Conservation (phyloP, 2,113 vertebrate genomes). For the Pluvianellus socialis region DNA sequence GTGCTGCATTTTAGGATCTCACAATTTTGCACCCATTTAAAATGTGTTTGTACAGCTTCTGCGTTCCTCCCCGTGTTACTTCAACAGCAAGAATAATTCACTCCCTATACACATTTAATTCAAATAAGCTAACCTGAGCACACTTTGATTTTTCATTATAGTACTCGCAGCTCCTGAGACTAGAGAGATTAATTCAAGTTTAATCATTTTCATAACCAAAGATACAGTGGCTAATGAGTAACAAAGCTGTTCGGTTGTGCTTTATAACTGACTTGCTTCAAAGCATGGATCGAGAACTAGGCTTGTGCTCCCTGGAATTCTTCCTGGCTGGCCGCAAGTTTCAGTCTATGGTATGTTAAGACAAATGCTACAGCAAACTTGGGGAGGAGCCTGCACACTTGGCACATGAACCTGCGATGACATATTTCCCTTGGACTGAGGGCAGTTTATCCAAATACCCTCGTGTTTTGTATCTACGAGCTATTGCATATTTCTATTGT, state of each 20-base stretch:
- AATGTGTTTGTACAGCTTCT: background rate
- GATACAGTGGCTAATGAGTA: background rate
- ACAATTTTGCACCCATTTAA: background rate
- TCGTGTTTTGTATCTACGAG: background rate
- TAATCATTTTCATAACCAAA: slow-evolving; percentile 4
- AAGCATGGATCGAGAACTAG: background rate
- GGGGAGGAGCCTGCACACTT: slow-evolving; percentile 52
- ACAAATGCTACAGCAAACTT: slow-evolving; percentile 23
- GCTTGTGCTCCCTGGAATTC: background rate
- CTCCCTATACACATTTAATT: background rate
- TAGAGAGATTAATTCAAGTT: background rate
- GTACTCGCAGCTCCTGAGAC: background rate
- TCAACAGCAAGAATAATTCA: background rate
- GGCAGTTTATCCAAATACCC: slow-evolving; percentile 13
- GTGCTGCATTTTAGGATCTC: background rate
- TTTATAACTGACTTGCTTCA: background rate
- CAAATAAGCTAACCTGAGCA: background rate
- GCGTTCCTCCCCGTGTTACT: background rate
- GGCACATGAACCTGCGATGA: slow-evolving; percentile 9
- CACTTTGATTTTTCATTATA: background rate
- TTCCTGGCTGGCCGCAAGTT: background rate
- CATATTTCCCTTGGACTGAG: slow-evolving; percentile 42
- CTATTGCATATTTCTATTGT: slow-evolving; percentile 5
- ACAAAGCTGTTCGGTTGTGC: background rate
- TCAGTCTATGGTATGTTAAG: background rate